phyloP scores from a whole-genome alignment of 2,797 vertebrate genomes.

The Benthosema pterotum region DNA sequence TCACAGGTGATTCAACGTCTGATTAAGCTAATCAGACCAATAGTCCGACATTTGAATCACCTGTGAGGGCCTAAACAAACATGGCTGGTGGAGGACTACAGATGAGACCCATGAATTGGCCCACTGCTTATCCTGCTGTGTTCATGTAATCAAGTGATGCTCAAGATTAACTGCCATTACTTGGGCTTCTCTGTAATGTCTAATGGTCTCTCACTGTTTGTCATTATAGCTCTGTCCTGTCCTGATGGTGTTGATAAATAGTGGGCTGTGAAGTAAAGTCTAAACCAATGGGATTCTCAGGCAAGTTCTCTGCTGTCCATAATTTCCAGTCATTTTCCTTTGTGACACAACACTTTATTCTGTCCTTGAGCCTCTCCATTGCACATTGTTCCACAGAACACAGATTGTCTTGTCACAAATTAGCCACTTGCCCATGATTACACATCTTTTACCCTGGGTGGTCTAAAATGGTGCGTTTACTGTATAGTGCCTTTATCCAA shows the following conservation, averaged over 20 bases:
- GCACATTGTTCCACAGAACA: slow-evolving; percentile 10
- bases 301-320: slow-evolving; percentile 43
- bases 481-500: too few species aligned
- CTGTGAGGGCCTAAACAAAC: too few species aligned
- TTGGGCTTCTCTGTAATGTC: background rate
- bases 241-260: slow-evolving; percentile 19
- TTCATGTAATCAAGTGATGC: too few species aligned
- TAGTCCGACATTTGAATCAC: too few species aligned
- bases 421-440: background rate
- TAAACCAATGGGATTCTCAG: slow-evolving; percentile 26
- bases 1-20: too few species aligned
- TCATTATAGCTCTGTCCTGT: slow-evolving; percentile 1
- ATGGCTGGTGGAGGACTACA: too few species aligned
- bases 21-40: too few species aligned
- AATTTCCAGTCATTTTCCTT: slow-evolving; percentile 65
- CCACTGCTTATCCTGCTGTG: too few species aligned
- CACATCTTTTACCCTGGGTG: slow-evolving; percentile 2
- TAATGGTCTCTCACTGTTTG: slow-evolving; percentile 15
- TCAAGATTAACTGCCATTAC: too few species aligned
- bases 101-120: too few species aligned
- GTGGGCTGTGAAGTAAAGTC: slow-evolving; percentile 19
- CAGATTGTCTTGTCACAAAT: background rate
- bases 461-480: too few species aligned
- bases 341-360: slow-evolving; percentile 63
- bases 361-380: slow-evolving; percentile 47